Evolutionary conservation across 1,140 invertebrate genomes (phyloP).

Genomic region (Aplysia californica): DNA sequence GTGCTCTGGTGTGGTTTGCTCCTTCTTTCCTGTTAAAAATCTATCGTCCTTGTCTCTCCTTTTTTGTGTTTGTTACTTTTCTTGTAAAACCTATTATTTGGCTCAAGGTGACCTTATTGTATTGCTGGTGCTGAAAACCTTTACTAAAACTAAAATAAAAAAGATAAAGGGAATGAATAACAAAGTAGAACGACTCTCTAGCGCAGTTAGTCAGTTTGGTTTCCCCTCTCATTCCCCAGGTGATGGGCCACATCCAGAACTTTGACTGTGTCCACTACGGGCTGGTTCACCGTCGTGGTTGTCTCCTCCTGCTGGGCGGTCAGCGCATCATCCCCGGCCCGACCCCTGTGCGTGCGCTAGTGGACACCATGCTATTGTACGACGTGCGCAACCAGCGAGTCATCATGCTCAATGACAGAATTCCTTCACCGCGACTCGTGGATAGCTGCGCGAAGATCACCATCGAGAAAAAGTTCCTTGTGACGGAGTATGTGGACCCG

Average conservation of each 20-base stretch:
- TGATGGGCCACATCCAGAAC: constrained; percentile 49
- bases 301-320: constrained; percentile 50
- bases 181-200: too few species aligned
- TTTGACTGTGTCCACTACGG: constrained; percentile 59
- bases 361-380: constrained; percentile 50
- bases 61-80: too few species aligned
- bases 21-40: too few species aligned
- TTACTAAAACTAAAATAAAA: too few species aligned
- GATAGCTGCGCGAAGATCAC: constrained; percentile 58
- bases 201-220: too few species aligned
- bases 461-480: constrained; percentile 52
- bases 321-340: constrained; percentile 44
- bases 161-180: too few species aligned
- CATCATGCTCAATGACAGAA: constrained; percentile 44
- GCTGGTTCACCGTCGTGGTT: constrained; percentile 51
- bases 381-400: constrained; percentile 46
- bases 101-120: too few species aligned
- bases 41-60: too few species aligned
- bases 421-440: constrained; percentile 53
- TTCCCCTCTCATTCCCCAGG: too few species aligned
- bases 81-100: too few species aligned
- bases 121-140: too few species aligned
- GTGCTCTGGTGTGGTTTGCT: too few species aligned
- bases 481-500: constrained; percentile 11
- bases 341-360: constrained; percentile 38